Conservation (phyloP, 2,797 vertebrate species). For the Coregonus sp. region DNA sequence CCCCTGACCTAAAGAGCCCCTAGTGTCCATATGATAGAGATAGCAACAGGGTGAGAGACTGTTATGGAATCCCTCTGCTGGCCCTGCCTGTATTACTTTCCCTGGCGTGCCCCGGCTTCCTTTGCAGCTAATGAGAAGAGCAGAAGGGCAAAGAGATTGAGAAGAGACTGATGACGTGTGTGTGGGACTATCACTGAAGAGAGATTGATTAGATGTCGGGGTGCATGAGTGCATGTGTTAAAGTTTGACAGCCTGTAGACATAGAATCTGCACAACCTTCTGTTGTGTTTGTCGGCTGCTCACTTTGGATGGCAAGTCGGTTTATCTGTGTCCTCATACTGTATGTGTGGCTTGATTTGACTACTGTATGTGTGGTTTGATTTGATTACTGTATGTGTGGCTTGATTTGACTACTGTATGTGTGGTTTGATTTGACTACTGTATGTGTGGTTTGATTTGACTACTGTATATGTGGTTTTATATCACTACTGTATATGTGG, state of each 20-base stretch:
- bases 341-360: not conserved
- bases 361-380: too few relatives aligned
- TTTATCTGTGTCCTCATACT: conserved; percentile 11
- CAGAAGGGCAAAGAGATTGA: conserved; percentile 38
- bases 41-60: conserved; percentile 40
- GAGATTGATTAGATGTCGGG: conserved; percentile 28
- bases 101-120: conserved; percentile 13
- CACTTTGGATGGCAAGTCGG: conserved; percentile 21
- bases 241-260: conserved; percentile 35
- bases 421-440: too few relatives aligned
- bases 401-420: too few relatives aligned
- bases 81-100: conserved; percentile 27
- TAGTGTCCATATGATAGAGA: conserved; percentile 46
- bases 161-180: conserved; percentile 12
- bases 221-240: conserved; percentile 17
- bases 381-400: too few relatives aligned
- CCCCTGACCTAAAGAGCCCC: conserved; percentile 56
- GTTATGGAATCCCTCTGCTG: conserved; percentile 43
- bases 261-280: conserved; percentile 38
- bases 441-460: too few relatives aligned
- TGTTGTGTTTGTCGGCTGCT: conserved; percentile 32
- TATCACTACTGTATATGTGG: too few relatives aligned
- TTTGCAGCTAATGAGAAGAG: conserved; percentile 43
- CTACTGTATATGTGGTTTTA: too few relatives aligned
- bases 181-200: conserved; percentile 10